Conservation (phyloP, 2,113 vertebrate genomes). For the Pollimyrus isidori region DNA sequence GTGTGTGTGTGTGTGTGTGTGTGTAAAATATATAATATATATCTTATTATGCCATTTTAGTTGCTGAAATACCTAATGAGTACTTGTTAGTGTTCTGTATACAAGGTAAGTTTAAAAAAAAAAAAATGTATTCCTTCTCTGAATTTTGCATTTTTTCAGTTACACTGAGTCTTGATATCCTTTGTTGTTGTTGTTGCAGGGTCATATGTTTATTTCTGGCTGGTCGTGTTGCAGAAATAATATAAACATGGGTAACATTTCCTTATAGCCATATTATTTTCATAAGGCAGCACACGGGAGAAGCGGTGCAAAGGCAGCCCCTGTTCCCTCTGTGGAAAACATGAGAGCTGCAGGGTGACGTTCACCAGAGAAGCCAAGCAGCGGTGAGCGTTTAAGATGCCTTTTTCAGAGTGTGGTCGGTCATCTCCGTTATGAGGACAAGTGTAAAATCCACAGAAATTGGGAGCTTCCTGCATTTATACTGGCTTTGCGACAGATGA, state of each 20-base stretch:
- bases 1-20: no score
- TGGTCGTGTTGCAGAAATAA: background rate
- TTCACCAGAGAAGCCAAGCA: background rate
- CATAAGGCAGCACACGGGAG: background rate
- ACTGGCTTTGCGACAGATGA: background rate
- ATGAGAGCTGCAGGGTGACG: background rate
- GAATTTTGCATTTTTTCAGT: background rate
- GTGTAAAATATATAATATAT: background rate
- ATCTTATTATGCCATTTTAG: background rate
- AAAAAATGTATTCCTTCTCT: background rate
- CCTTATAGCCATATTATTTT: background rate
- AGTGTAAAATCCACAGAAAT: constrained; percentile 8
- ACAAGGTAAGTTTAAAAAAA: background rate
- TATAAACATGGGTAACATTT: background rate
- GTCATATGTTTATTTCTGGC: background rate
- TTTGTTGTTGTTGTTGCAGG: background rate
- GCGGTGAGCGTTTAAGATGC: background rate
- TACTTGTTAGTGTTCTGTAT: background rate
- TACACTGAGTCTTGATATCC: background rate
- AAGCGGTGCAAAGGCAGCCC: background rate
- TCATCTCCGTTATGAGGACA: background rate
- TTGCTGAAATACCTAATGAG: background rate
- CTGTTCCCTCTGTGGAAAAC: background rate
- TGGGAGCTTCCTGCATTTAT: background rate
- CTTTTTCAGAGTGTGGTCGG: background rate